Evolutionary conservation across 2,888 invertebrate species (phyloP).

Genomic region (Tetramorium bicarinatum): DNA sequence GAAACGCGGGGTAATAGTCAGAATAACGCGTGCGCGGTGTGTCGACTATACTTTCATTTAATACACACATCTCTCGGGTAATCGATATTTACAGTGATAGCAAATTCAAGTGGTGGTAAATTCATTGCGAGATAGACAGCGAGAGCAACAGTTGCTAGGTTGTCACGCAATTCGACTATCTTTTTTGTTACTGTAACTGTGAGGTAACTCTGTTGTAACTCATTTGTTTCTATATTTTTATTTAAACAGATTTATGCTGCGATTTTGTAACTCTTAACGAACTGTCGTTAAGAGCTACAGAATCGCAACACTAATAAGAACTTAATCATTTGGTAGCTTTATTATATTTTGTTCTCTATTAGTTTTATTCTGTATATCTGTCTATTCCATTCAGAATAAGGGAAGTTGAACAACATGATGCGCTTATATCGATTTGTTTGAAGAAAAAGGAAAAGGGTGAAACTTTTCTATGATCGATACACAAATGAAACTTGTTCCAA

Average conservation of each 20-base stretch:
- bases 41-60: slow-evolving; percentile 14
- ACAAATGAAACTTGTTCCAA: slow-evolving; percentile 22
- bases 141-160: not conserved
- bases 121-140: not conserved
- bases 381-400: not conserved
- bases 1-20: not conserved
- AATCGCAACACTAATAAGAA: not conserved
- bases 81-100: slow-evolving; percentile 43
- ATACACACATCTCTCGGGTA: not conserved
- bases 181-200: not conserved
- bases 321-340: not conserved
- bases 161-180: not conserved
- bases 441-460: not conserved
- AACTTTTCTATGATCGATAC: slow-evolving; percentile 29
- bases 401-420: not conserved
- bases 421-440: slow-evolving; percentile 1
- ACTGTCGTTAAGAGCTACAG: too few relatives aligned
- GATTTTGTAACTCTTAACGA: too few relatives aligned
- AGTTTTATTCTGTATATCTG: not conserved
- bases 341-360: not conserved
- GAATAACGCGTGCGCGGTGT: slow-evolving; percentile 34
- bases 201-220: not conserved
- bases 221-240: not conserved
- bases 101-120: not conserved
- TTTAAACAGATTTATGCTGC: not conserved